These are phyloP conservation scores for Drosophila ogumai DNA, from an alignment of 1,140 invertebrate genomes.

Conservation along the genomic window DNA sequence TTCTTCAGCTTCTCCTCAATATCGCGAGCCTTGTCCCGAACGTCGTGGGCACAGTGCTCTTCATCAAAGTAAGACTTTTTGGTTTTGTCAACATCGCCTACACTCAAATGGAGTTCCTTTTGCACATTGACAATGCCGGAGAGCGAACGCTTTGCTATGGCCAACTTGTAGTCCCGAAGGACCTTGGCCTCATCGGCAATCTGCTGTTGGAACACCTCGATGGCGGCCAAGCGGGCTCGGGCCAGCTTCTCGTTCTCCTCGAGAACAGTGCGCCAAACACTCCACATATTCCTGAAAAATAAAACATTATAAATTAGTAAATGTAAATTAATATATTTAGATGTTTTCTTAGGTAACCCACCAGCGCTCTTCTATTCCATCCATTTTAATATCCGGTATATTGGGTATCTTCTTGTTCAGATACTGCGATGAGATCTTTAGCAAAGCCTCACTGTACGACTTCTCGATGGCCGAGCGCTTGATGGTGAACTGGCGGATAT, in stretches of 20 bases:
- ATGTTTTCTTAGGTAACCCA: slow-evolving; percentile 80
- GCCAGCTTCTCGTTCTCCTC: slow-evolving; percentile 98
- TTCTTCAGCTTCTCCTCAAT: slow-evolving; percentile 99
- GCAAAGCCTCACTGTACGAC: slow-evolving; percentile 96
- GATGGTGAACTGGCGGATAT: slow-evolving; percentile 96
- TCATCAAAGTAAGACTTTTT: slow-evolving; percentile 98
- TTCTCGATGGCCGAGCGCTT: slow-evolving; percentile 97
- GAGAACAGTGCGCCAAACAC: slow-evolving; percentile 96
- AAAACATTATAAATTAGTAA: not conserved
- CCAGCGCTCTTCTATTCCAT: slow-evolving; percentile 95
- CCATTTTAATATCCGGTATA: slow-evolving; percentile 94
- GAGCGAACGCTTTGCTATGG: slow-evolving; percentile 94
- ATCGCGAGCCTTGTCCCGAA: slow-evolving; percentile 96
- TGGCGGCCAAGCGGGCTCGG: slow-evolving; percentile 94
- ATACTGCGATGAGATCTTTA: slow-evolving; percentile 95
- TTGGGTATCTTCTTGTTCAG: slow-evolving; percentile 96
- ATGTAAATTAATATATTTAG: too few species aligned
- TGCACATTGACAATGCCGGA: slow-evolving; percentile 94
- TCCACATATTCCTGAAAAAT: slow-evolving; percentile 95
- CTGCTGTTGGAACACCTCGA: slow-evolving; percentile 97
- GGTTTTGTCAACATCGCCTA: slow-evolving; percentile 96
- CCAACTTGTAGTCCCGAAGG: slow-evolving; percentile 92
- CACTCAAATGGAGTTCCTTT: slow-evolving; percentile 94
- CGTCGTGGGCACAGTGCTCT: slow-evolving; percentile 97
- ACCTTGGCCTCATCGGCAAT: slow-evolving; percentile 96